Evolutionary conservation across 2,888 invertebrate genomes (phyloP), one percentile per base, ranked within the genome.

Genomic region (Nysson spinosus): DNA sequence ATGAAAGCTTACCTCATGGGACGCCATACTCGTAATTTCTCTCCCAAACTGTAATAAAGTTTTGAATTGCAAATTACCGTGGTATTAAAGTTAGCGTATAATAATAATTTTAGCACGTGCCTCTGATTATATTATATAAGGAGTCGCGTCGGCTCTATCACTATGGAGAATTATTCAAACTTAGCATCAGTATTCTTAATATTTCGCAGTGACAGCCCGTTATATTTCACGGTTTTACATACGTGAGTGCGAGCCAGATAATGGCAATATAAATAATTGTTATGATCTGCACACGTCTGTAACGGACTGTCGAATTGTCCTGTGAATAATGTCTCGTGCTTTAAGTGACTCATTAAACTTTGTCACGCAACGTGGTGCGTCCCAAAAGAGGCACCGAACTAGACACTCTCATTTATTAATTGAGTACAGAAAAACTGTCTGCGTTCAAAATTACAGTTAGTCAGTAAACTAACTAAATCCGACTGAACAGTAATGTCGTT

Each of bases 241-340:
- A 52, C 69, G 55, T 61, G 55, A 35, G 39, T 51, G 28, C 24
- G 46, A 42, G 19, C 26, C 60, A 43, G 43, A 28, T 24, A 22
- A 24, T 49, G 24, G 43, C 52, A 32, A 14, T 32, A 17, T 47
- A 51, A 44, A 60, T 65, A 66, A 75, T 75, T 67, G 50, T 66
- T 77, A 75, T 66, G 65, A 65, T 30, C 39, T n/a, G 43, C 64
- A 37, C 51, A 44, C 24, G 11, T 14, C 17, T 11, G 57, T 78
- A 76, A 76, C 72, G 78, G 76, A 37, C 56, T 62, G 39, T 52
- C 72, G 72, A 72, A 75, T 76, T 62, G 78, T 46, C 47, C 28
- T 39, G 50, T 58, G 67, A 67, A 73, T 64, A 75, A 57, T 56
- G 34, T n/a, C 49, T 30, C 22, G n/a, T 17, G n/a, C n/a, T 22